Evolutionary conservation across 2,888 invertebrate genomes (phyloP), one percentile per base, ranked within the genome.

Genomic region (Sphaerophoria rueppellii): DNA sequence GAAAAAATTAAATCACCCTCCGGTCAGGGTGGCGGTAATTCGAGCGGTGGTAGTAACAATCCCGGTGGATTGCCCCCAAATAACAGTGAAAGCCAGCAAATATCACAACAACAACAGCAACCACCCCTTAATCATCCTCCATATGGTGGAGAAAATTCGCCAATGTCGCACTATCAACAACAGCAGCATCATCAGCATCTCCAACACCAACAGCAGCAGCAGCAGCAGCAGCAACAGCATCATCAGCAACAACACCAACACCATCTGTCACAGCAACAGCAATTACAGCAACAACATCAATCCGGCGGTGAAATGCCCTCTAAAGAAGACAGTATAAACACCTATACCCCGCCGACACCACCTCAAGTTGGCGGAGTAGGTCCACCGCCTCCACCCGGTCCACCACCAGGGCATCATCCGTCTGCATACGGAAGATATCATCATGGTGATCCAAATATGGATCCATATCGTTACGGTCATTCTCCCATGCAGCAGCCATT

Each of bases 1-100:
- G 91, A 91, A 77, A 91, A 91, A 90, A 91, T 90, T 86, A 91
- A 91, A 88, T 91, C 91, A 88, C 91, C 91, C 88, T 91, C 91
- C 80, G 89, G 90, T 78, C 90, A 90, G 89, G 89, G 89, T 88
- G 88, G 88, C 80, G 88, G 87, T 74, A 88, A 85, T 76, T 83
- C 87, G 37, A 82, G 78, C 9, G 54, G 58, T 16, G 50, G 57
- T 73, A 63, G 52, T 61, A 57, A 70, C 58, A 85, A 80, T 48
- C 57, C 80, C 16, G 83, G 86, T 67, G 88, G 87, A 55, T 88
- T 90, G 46, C 90, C 90, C 43, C 88, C 90, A 35, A 90, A 91
- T 80, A 91, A 91, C 77, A 90, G 86, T 77, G 91, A 91, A 87
- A 71, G 75, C 35, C 83, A 83, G 57, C 83, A 80, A 37, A 75